These are phyloP conservation scores for Tinea semifulvella DNA, from an alignment of 2,888 invertebrate genomes.

Conservation along the genomic window DNA sequence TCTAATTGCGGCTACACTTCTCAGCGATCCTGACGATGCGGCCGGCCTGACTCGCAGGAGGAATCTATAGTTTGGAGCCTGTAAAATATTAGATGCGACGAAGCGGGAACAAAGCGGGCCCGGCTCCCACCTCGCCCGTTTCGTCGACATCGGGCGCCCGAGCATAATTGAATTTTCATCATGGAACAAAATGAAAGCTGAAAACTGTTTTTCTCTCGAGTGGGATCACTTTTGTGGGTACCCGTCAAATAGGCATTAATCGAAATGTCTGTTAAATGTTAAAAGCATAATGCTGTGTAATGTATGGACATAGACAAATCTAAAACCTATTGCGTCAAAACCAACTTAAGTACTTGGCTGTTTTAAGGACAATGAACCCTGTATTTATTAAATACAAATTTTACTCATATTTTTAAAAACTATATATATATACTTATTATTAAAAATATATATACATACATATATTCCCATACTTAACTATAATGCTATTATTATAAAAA, in stretches of 20 bases:
- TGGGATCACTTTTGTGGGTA: constrained; percentile 11
- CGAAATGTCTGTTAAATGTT: neutral
- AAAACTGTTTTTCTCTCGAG: constrained; percentile 11
- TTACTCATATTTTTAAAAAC: neutral
- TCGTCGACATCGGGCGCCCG: constrained; percentile 43
- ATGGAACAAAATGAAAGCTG: constrained; percentile 56
- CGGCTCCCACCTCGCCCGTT: constrained; percentile 40
- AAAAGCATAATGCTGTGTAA: neutral
- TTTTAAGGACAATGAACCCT: neutral
- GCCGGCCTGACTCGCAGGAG: constrained; percentile 29
- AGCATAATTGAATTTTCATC: constrained; percentile 66
- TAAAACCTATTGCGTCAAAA: too few relatives aligned
- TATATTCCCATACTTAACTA: neutral
- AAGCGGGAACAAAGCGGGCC: constrained; percentile 41
- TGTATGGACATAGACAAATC: too few relatives aligned
- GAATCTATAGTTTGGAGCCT: constrained; percentile 34
- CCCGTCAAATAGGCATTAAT: constrained; percentile 10
- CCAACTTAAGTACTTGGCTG: too few relatives aligned
- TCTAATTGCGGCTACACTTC: constrained; percentile 60
- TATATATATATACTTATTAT: neutral
- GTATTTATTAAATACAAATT: neutral
- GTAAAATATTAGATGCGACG: constrained; percentile 45
- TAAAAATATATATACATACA: neutral
- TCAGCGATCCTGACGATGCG: constrained; percentile 20
- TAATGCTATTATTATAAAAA: neutral